Evolutionary conservation across 2,888 invertebrate species (phyloP).

Genomic region (Lepidochrysops patricia): DNA sequence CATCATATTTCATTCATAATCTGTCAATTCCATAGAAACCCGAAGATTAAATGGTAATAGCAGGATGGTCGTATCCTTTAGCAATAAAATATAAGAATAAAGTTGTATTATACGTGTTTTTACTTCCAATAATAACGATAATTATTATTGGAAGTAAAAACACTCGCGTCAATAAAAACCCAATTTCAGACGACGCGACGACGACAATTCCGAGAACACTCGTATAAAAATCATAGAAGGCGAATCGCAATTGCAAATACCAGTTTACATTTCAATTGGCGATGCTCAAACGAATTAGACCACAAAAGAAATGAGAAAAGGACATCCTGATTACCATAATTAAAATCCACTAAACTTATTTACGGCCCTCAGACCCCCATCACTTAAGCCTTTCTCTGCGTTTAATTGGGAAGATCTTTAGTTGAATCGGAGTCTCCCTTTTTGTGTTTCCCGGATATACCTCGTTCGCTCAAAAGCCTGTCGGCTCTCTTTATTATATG

Average conservation of each 20-base stretch:
- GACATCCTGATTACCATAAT: conserved; percentile 47
- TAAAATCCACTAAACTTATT: conserved; percentile 45
- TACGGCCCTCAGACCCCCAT: conserved; percentile 53
- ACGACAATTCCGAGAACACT: neutral
- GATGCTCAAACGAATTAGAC: conserved; percentile 33
- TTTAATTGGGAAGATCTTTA: conserved; percentile 59
- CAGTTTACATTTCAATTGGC: conserved; percentile 30
- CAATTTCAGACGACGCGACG: neutral
- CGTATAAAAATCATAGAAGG: neutral
- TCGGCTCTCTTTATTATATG: conserved; percentile 53
- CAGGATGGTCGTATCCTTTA: too few species aligned
- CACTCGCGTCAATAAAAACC: neutral
- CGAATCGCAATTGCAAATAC: conserved; percentile 15
- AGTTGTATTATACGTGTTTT: too few species aligned
- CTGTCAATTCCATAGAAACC: too few species aligned
- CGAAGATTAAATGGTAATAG: too few species aligned
- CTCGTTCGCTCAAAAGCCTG: conserved; percentile 52
- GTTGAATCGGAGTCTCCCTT: conserved; percentile 45
- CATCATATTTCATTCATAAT: too few species aligned
- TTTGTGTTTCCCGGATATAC: conserved; percentile 60
- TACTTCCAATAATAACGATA: too few species aligned
- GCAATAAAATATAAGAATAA: too few species aligned
- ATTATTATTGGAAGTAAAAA: too few species aligned
- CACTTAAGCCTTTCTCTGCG: conserved; percentile 53
- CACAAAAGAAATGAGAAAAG: conserved; percentile 37